A percentile compares a stretch with the other conserved stretches of the same genome.
Evolutionary conservation across 2,113 vertebrate genomes (phyloP).

Genomic region (Eretmochelys imbricata): DNA sequence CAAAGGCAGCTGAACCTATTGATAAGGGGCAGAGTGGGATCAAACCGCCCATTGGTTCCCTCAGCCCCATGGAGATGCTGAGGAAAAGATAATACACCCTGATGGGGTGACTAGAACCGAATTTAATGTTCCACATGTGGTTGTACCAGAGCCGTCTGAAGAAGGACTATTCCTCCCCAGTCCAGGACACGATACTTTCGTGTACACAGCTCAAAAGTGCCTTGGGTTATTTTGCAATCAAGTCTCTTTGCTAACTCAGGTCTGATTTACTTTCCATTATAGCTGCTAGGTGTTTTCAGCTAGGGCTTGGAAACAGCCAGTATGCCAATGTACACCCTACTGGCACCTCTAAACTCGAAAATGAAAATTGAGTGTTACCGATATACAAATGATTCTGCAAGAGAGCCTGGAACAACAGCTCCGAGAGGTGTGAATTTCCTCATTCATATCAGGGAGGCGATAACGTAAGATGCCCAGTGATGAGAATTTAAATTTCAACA

Average conservation of each 20-base stretch:
- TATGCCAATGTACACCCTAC: neutral
- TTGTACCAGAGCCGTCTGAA: neutral
- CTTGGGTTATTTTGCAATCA: neutral
- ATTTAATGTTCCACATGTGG: neutral
- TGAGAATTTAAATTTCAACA: neutral
- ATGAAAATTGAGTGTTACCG: neutral
- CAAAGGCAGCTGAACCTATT: neutral
- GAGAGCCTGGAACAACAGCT: neutral
- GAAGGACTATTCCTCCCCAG: neutral
- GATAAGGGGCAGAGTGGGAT: neutral
- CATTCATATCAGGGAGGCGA: neutral
- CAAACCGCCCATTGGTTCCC: neutral
- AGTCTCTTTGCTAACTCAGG: neutral
- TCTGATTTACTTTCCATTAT: neutral
- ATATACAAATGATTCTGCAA: neutral
- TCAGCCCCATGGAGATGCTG: neutral
- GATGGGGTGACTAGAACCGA: neutral
- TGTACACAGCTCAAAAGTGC: neutral
- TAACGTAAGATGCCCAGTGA: neutral
- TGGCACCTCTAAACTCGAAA: neutral
- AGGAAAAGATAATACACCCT: neutral
- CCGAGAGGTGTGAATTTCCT: neutral
- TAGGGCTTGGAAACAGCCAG: neutral
- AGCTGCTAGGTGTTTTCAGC: neutral
- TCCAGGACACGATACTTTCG: neutral